Evolutionary conservation across 2,113 vertebrate species (phyloP).

Genomic region (Siniperca chuatsi): DNA sequence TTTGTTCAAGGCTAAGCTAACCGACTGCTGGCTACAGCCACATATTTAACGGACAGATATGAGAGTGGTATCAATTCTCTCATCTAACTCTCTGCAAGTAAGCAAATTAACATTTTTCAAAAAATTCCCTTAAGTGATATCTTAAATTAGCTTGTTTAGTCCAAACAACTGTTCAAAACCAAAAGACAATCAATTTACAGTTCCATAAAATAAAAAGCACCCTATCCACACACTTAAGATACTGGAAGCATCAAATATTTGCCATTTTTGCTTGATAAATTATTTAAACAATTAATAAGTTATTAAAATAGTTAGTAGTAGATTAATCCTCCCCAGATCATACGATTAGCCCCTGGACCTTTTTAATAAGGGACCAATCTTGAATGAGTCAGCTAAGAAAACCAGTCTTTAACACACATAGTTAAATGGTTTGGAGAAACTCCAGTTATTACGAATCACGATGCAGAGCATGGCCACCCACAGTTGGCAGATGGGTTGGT

Average conservation of each 20-base stretch:
- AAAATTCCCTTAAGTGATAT: background rate
- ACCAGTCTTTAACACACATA: constrained; percentile 19
- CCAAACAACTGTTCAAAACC: background rate
- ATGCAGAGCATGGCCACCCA: constrained; percentile 59
- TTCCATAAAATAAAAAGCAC: background rate
- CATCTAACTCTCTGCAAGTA: background rate
- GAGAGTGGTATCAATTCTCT: background rate
- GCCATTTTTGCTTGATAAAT: background rate
- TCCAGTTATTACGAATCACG: constrained; percentile 49
- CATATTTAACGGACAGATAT: background rate
- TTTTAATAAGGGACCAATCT: constrained; percentile 1
- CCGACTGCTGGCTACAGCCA: too few relatives aligned
- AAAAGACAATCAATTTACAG: background rate
- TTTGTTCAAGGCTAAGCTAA: background rate
- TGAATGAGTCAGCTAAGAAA: constrained; percentile 25
- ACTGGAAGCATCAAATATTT: background rate
- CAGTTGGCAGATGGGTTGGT: constrained; percentile 64
- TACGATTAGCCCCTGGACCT: background rate
- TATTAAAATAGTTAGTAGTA: background rate
- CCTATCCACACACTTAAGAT: background rate
- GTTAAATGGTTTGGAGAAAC: constrained; percentile 44
- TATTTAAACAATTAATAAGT: background rate
- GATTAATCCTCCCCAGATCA: constrained; percentile 2
- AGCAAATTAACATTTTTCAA: background rate
- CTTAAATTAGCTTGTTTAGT: background rate